Base-by-base conservation (phyloP, 2,113 vertebrate species). In the Pollimyrus isidori region DNA sequence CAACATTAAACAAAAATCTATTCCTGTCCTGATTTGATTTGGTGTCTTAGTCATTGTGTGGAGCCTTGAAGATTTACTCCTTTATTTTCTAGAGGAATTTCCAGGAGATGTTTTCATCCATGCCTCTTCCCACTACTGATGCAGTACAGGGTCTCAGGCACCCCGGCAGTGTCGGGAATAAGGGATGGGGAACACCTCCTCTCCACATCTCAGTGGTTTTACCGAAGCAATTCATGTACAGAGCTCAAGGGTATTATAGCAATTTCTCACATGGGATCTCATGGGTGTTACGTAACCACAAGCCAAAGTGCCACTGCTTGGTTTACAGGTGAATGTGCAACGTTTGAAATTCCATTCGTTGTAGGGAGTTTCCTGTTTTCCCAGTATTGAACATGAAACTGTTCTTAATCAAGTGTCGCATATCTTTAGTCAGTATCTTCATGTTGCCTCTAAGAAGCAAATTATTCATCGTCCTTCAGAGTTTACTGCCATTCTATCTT, bases 261-360 rank as follows among this genome's bases (percentile, higher is more conserved):
- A 84, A n/a, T 84, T 84, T 84, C 82, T 84, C 82, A 23, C 82
- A 21, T 84, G 45, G 23, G 82, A 84, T 48, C 39, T 48, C 82
- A 84, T 46, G 82, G 39, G 82, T 42, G 21, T 84, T 84, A 45
- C 45, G 45, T 48, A 84, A 26, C 45, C 82, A 48, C 39, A 42
- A 84, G 42, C 15, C 45, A 84, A 84, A 84, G 42, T 48, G 39
- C 45, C 21, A 17, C 10, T 21, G 7, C 45, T n/a, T n/a, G 23
- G 21, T 84, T 84, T 46, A 9, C 45, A 84, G 42, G 35, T n/a
- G 45, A 84, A 48, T 84, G 82, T 3, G 23, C 39, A 11, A 48
- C 10, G n/a, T 48, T n/a, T 84, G 82, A 46, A 84, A 84, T n/a
- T 23, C 3, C 11, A 7, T 45, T 48, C 7, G 0, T 19, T 42